Base-by-base conservation (phyloP, 1,140 invertebrate genomes). In the Drosophila neocordata region DNA sequence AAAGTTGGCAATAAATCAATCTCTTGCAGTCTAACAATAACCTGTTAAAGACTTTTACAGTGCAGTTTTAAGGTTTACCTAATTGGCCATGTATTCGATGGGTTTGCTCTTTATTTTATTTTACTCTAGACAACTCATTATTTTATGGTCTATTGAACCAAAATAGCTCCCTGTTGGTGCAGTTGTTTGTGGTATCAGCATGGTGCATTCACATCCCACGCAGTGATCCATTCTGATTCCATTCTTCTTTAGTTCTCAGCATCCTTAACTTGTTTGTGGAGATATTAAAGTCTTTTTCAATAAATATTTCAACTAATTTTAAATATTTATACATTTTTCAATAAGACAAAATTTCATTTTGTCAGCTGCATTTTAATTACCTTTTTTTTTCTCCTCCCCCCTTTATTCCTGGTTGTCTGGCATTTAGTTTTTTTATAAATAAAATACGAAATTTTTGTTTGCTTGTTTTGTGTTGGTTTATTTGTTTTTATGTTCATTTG, bases 341-440 rank as follows among this genome's bases (percentile, higher is more conserved):
- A 20, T 35, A 18, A 31, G 35, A 53, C 24, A 52, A 56, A 57
- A 41, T 67, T 52, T 57, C 53, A 15, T 62, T 87, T 78, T 60
- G 65, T 66, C 71, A 87, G 74, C 70, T 75, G 82, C 53, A 85
- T 85, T 69, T 82, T 85, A 85, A 85, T 87, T 87, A 87, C 74
- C 69, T 71, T 71, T 73, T 61, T 44, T 12, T 15, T 18, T 6
- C 27, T 7, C 27, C 5, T 5, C 27, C 27, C 5, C 5, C 6
- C 27, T 31, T 6, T 31, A 3, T 31, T 6, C 7, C 2, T 44
- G 15, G 6, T 15, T 15, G 41, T 48, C 41, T 20, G 41, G 15
- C 41, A 11, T 15, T 48, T 48, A 20, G 15, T 48, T 48, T 4
- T n/a, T 44, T 44, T 59, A 35, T 35, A 61, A 34, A 53, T 51